Conservation (phyloP, 2,888 invertebrate genomes). For the Horisme vitalbata region DNA sequence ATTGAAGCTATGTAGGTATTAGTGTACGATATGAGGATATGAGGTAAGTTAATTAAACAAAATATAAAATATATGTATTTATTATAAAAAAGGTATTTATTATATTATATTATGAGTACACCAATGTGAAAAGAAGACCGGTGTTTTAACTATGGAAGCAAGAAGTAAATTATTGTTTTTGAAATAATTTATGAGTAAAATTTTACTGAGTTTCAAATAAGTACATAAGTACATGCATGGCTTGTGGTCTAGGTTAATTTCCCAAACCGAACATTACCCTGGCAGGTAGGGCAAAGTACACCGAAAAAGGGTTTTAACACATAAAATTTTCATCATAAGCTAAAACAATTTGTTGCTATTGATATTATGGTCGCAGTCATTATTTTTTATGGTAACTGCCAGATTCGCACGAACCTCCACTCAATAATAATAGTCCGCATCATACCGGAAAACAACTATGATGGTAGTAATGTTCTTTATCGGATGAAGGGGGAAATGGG, state of each 20-base stretch:
- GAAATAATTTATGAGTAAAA: too few species aligned
- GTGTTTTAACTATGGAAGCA: too few species aligned
- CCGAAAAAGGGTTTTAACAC: conserved; percentile 8
- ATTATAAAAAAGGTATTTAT: too few species aligned
- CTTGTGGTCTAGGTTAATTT: background rate
- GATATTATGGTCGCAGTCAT: conserved; percentile 46
- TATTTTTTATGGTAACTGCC: conserved; percentile 57
- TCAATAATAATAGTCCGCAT: conserved; percentile 41
- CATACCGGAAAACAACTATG: conserved; percentile 34
- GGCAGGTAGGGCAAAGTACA: background rate
- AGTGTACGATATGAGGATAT: too few species aligned
- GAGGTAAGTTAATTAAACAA: too few species aligned
- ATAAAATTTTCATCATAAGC: conserved; percentile 41
- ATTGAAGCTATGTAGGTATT: too few species aligned
- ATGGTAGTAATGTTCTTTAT: conserved; percentile 21
- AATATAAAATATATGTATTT: too few species aligned
- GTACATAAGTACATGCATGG: too few species aligned
- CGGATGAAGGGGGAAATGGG: conserved; percentile 8
- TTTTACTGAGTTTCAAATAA: too few species aligned
- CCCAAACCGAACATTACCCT: conserved; percentile 2
- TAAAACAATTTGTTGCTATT: conserved; percentile 49
- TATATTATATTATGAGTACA: too few species aligned
- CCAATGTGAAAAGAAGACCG: too few species aligned
- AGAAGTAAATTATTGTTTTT: too few species aligned
- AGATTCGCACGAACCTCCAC: conserved; percentile 44